Percentiles rank a stretch among this genome's conserved stretches.
Evolutionary conservation across 2,113 vertebrate genomes (phyloP).

Genomic region (Corvus hawaiiensis): DNA sequence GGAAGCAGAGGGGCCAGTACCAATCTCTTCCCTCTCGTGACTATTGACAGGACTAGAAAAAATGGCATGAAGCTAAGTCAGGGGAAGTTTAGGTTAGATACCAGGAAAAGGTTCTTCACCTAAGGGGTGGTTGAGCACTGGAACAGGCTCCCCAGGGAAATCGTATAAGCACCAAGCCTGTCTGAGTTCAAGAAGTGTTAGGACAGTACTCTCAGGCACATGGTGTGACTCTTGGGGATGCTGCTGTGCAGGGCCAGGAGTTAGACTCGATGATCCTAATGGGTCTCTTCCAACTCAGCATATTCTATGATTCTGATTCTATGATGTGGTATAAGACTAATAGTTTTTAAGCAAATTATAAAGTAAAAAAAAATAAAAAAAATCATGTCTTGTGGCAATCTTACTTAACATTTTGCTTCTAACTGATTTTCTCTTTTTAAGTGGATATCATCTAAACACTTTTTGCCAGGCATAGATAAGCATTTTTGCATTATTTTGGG

Average conservation of each 20-base stretch:
- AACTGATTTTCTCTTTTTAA: neutral
- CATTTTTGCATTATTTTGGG: neutral
- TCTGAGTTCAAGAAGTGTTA: neutral
- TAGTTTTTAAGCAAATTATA: neutral
- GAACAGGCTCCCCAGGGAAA: neutral
- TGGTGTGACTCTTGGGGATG: neutral
- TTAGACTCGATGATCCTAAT: neutral
- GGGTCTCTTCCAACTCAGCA: neutral
- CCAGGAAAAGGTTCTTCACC: neutral
- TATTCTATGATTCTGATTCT: neutral
- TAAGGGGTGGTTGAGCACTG: neutral
- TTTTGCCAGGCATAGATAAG: neutral
- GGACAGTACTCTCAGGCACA: neutral
- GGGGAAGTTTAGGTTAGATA: neutral
- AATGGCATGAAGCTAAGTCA: neutral
- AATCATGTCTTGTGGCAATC: neutral
- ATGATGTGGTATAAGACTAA: neutral
- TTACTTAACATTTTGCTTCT: neutral
- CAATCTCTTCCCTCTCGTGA: neutral
- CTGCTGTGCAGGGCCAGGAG: neutral
- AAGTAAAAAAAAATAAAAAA: neutral
- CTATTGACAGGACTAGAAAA: neutral
- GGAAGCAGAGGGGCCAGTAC: rapidly evolving
- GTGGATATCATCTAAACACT: neutral
- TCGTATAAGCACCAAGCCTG: neutral